Percentiles rank a stretch among this genome's conserved stretches.
Evolutionary conservation across 2,888 invertebrate genomes (phyloP).

Genomic region (Cantharis flavilabris): DNA sequence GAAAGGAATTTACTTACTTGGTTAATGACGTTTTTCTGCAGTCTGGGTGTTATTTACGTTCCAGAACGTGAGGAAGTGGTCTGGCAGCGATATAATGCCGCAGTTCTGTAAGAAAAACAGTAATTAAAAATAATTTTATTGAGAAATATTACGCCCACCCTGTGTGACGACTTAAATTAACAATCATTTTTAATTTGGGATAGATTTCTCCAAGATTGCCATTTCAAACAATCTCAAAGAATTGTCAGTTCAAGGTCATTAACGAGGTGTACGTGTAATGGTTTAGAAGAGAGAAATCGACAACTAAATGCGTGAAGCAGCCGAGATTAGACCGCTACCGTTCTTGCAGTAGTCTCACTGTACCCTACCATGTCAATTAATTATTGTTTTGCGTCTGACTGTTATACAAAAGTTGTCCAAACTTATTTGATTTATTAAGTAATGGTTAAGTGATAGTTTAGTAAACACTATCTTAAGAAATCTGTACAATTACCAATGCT

Average conservation of each 20-base stretch:
- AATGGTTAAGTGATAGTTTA: not conserved
- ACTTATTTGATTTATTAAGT: not conserved
- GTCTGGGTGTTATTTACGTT: not conserved
- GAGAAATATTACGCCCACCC: not conserved
- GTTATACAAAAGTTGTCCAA: not conserved
- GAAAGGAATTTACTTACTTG: not conserved
- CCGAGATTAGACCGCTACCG: not conserved
- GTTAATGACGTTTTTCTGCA: not conserved
- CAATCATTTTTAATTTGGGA: not conserved
- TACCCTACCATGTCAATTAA: not conserved
- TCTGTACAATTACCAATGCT: not conserved
- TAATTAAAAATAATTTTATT: not conserved
- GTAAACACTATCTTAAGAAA: not conserved
- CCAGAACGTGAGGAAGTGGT: not conserved
- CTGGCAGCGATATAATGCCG: not conserved
- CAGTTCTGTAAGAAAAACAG: not conserved
- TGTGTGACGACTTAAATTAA: not conserved
- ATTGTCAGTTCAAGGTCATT: slow-evolving; percentile 1
- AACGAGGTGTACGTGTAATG: not conserved
- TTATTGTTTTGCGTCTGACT: not conserved
- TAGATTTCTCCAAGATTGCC: not conserved
- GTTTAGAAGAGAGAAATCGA: slow-evolving; percentile 1
- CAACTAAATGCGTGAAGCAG: not conserved
- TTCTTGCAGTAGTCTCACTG: not conserved
- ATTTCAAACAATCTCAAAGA: not conserved